A percentile compares a stretch with the other conserved stretches of the same genome.
Conservation (phyloP, 2,888 invertebrate species). For the Limnephilus auricula region DNA sequence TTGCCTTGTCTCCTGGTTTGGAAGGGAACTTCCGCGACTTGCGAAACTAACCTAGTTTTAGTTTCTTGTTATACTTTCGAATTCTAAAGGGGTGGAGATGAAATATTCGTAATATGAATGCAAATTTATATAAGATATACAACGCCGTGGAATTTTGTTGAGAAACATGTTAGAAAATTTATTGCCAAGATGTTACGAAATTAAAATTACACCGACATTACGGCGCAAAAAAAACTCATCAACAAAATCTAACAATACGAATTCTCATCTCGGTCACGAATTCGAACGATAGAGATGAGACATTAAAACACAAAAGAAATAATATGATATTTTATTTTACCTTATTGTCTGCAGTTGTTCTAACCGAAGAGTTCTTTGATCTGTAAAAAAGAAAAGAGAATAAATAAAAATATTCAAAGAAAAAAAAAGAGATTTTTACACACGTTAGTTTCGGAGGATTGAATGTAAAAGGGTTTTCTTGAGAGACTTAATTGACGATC, state of each 20-base stretch:
- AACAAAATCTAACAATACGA: neutral
- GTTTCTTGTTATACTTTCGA: neutral
- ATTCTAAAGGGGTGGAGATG: slow-evolving; percentile 16
- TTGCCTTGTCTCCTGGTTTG: neutral
- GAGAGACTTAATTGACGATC: too few species aligned
- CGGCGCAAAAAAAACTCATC: neutral
- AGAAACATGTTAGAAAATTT: neutral
- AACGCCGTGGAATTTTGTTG: neutral
- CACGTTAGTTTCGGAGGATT: neutral
- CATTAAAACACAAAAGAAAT: neutral
- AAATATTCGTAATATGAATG: slow-evolving; percentile 43
- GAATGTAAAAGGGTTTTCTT: neutral
- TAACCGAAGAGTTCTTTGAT: neutral
- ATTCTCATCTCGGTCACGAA: neutral
- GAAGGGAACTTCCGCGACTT: slow-evolving; percentile 7
- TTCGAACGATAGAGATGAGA: neutral
- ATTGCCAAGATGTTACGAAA: neutral
- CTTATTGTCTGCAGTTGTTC: neutral
- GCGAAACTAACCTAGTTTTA: neutral
- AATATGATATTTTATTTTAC: neutral
- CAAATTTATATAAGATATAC: neutral
- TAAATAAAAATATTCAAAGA: neutral
- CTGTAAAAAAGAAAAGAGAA: neutral
- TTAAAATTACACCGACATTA: neutral
- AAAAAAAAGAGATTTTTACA: neutral